These are phyloP conservation scores for human (Homo sapiens) DNA, from an alignment of 2,113 vertebrate genomes.

Conservation along the genomic window GRCh38 chr14:78738001-78738500, in stretches of 20 bases:
- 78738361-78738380: background rate
- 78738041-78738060: background rate
- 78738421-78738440: background rate
- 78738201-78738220: background rate
- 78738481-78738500: background rate
- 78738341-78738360: background rate
- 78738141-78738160: background rate
- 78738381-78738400: background rate
- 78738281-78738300: background rate
- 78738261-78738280: background rate
- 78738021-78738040: background rate
- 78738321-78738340: background rate
- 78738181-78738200: background rate
- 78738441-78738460: background rate
- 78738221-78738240: background rate
- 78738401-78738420: background rate
- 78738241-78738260: background rate
- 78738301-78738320: background rate
- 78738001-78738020: background rate
- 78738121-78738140: background rate
- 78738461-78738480: background rate
- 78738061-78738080: background rate
- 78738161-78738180: rapidly evolving
- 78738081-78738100: background rate
- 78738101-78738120: background rate